Evolutionary conservation across 2,797 vertebrate species (phyloP).

Genomic region (Darevskia mixta): DNA sequence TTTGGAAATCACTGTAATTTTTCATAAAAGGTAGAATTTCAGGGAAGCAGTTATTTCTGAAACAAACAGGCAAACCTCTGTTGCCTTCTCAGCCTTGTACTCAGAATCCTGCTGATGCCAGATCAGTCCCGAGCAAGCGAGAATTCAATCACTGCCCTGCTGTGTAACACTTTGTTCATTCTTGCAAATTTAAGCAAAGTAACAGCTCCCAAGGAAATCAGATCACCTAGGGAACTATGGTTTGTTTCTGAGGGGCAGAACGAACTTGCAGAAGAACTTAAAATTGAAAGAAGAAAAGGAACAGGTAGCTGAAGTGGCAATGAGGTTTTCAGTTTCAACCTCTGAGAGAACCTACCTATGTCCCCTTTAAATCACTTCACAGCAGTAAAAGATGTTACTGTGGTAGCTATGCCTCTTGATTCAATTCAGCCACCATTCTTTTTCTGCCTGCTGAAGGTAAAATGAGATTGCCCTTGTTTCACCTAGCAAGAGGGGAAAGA

Average conservation of each 20-base stretch:
- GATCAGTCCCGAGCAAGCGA: neutral
- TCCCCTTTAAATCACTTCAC: slow-evolving; percentile 1
- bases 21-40: neutral
- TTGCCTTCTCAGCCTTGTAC: neutral
- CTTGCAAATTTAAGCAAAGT: slow-evolving; percentile 8
- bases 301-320: neutral
- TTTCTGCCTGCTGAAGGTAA: neutral
- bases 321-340: neutral
- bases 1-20: neutral
- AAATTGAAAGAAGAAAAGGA: neutral
- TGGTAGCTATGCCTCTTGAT: neutral
- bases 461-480: neutral
- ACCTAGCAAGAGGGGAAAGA: neutral
- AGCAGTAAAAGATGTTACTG: neutral
- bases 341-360: neutral
- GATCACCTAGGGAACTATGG: neutral
- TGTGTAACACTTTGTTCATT: neutral
- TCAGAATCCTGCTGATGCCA: slow-evolving; percentile 13
- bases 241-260: neutral
- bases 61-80: neutral
- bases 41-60: neutral
- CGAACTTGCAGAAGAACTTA: neutral
- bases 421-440: neutral
- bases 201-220: neutral
- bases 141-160: neutral